phyloP scores from a whole-genome alignment of 2,888 invertebrate species.

The Archips crataeganus region DNA sequence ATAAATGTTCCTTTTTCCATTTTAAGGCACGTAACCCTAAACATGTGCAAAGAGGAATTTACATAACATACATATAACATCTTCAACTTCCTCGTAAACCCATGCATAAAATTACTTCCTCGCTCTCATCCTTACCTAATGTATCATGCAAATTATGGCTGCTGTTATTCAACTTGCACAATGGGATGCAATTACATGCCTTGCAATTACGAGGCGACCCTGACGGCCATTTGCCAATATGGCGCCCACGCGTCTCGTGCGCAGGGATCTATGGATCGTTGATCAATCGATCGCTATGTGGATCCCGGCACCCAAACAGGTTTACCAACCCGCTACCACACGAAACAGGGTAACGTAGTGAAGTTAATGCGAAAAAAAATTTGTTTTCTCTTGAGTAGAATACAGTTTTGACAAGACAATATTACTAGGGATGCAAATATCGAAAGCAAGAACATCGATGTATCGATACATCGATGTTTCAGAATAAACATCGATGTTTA shows the following conservation, averaged over 20 bases:
- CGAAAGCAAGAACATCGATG: too few species aligned
- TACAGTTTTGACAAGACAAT: too few species aligned
- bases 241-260: slow-evolving; percentile 36
- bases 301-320: too few species aligned
- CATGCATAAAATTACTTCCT: slow-evolving; percentile 2
- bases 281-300: slow-evolving; percentile 10
- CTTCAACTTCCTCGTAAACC: background rate
- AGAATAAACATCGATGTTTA: too few species aligned
- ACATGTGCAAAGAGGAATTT: background rate
- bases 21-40: too few species aligned
- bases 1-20: too few species aligned
- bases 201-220: slow-evolving; percentile 34
- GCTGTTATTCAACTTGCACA: slow-evolving; percentile 35
- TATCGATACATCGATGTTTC: too few species aligned
- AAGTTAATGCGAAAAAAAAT: too few species aligned
- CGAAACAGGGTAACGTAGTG: too few species aligned
- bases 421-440: too few species aligned
- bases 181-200: slow-evolving; percentile 34
- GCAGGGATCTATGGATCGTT: slow-evolving; percentile 21
- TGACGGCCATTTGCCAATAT: slow-evolving; percentile 26
- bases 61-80: background rate
- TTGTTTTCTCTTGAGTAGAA: too few species aligned
- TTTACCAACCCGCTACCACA: too few species aligned
- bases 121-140: background rate
- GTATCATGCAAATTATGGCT: slow-evolving; percentile 25